Conservation (phyloP, 2,888 invertebrate genomes). For the Agrochola macilenta region DNA sequence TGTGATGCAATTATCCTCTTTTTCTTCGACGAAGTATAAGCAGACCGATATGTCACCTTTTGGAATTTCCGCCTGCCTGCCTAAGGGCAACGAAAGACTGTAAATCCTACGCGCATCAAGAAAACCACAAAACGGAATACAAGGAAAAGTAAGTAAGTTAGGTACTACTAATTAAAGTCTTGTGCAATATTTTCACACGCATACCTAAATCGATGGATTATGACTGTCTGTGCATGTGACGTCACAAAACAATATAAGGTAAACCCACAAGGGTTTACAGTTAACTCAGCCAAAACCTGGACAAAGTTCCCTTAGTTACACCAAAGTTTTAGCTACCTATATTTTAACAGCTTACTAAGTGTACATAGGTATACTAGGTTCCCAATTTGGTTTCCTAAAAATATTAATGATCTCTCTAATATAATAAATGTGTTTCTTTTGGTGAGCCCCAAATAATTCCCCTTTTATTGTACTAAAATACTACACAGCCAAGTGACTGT, state of each 20-base stretch:
- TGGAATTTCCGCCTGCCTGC: background rate
- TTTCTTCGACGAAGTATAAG: no score
- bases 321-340: background rate
- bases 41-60: background rate
- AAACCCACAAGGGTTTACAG: background rate
- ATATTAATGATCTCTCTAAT: background rate
- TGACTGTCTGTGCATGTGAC: background rate
- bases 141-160: background rate
- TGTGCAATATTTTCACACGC: background rate
- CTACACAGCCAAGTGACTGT: background rate
- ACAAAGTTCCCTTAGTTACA: background rate
- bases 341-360: no score
- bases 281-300: background rate
- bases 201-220: background rate
- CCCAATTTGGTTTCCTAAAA: no score
- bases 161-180: no score
- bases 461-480: background rate
- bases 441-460: background rate
- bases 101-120: background rate
- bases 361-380: no score
- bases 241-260: background rate
- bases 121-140: conserved; percentile 16
- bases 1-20: background rate
- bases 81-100: background rate
- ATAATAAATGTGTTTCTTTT: background rate